phyloP scores from a whole-genome alignment of 2,888 invertebrate genomes.

The Polyommatus icarus region DNA sequence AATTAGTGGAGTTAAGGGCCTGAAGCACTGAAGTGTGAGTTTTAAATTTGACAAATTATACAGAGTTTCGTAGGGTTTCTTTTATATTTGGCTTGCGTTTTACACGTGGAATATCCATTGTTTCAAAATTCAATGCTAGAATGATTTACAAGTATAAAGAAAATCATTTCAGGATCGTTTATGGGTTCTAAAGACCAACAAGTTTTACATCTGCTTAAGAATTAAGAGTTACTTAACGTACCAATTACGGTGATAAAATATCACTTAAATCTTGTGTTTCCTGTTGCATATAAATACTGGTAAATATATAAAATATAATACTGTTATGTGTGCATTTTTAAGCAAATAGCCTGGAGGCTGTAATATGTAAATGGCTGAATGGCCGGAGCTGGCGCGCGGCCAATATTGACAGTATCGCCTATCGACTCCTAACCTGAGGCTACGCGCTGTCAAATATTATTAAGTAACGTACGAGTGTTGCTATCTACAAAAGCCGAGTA shows the following conservation, averaged over 20 bases:
- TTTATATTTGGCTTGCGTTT: neutral
- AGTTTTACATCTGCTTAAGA: neutral
- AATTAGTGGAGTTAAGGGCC: slow-evolving; percentile 73
- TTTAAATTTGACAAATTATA: slow-evolving; percentile 52
- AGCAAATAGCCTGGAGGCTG: slow-evolving; percentile 21
- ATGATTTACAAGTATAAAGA: too few species aligned
- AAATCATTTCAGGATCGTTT: too few species aligned
- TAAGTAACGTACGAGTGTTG: slow-evolving; percentile 8
- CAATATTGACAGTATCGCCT: slow-evolving; percentile 46
- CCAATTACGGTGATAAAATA: neutral
- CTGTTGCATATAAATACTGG: neutral
- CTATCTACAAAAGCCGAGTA: neutral
- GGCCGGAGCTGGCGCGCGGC: slow-evolving; percentile 42
- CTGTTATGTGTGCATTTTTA: slow-evolving; percentile 4
- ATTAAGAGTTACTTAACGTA: too few species aligned
- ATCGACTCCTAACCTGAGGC: slow-evolving; percentile 37
- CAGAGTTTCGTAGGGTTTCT: neutral
- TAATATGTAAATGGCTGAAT: slow-evolving; percentile 52
- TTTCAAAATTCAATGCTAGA: neutral
- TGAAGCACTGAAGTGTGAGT: slow-evolving; percentile 62
- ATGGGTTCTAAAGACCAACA: neutral
- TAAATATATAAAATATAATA: neutral
- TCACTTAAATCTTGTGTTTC: neutral
- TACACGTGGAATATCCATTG: neutral
- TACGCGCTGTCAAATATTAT: slow-evolving; percentile 6